Base-by-base conservation (phyloP, 1,140 invertebrate species). In the Druon quercuslanigerum region DNA sequence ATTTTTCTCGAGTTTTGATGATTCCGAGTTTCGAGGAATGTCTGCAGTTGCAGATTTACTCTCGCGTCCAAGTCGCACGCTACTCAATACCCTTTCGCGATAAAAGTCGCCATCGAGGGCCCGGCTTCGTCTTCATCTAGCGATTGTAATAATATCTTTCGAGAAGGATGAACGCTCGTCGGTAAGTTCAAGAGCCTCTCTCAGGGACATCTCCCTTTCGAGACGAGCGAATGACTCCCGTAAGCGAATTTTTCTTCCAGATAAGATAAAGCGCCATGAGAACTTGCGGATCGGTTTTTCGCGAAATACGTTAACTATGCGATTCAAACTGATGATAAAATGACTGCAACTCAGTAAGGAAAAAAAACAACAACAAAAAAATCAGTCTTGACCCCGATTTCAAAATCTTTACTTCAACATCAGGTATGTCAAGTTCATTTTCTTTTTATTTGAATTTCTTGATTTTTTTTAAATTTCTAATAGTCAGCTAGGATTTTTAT, bases 141-240 rank as follows among this genome's bases (percentile, higher is more conserved):
- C 85, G 89, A 91, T 90, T 90, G 90, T 91, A 91, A 91, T 87
- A 90, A 91, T 90, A 91, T 90, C 87, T 89, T 85, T 80, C 60
- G 83, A 86, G 80, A 88, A 87, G 86, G 88, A 91, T 90, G 86
- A 80, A 81, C 83, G 66, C 82, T 82, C 84, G 77, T 81, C 81
- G 81, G 79, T 80, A 90, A 90, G 90, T 91, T 91, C 90, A 91
- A 91, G 90, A 90, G 89, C 89, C 90, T 85, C 83, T 83, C 80
- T 90, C 89, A 91, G 89, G 90, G 90, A 90, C 90, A 80, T 85
- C 77, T 83, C 79, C 80, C 79, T 80, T 82, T 84, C 82, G 81
- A 83, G 80, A 84, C 82, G 81, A 82, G 76, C 82, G 83, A 84
- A 80, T 80, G 83, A 80, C 85, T 85, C 78, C 82, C 82, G 86